phyloP scores from a whole-genome alignment of 1,140 invertebrate species.

The Brachionus paranguensis region DNA sequence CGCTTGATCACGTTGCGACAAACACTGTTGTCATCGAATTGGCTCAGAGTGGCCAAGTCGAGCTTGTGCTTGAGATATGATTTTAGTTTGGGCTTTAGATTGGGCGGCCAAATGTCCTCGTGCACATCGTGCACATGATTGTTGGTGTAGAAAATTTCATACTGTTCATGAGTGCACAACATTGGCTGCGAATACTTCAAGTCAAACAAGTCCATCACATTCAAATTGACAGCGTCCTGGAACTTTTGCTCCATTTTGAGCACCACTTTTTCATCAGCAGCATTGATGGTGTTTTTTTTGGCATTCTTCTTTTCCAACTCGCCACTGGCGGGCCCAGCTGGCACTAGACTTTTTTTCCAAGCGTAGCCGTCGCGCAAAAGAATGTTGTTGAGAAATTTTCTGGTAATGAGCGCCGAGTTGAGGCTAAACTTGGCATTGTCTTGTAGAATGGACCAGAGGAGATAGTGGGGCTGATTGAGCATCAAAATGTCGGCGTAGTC shows the following conservation, averaged over 20 bases:
- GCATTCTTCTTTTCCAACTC: not conserved
- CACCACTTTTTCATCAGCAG: not conserved
- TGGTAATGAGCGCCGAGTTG: not conserved
- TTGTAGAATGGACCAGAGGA: not conserved
- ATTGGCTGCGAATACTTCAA: slow-evolving; percentile 28
- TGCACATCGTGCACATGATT: not conserved
- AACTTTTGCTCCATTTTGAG: not conserved
- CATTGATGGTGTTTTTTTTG: not conserved
- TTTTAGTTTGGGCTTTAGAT: not conserved
- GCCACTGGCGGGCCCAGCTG: not conserved
- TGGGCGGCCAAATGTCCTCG: not conserved
- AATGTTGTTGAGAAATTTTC: slow-evolving; percentile 3
- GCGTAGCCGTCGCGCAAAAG: not conserved
- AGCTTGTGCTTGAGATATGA: not conserved
- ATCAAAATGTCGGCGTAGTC: slow-evolving; percentile 7
- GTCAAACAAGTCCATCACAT: not conserved
- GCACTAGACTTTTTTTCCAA: slow-evolving; percentile 1
- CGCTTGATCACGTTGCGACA: slow-evolving; percentile 16
- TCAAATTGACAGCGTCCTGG: not conserved
- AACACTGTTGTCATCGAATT: slow-evolving; percentile 20
- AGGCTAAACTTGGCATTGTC: not conserved
- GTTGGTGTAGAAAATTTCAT: slow-evolving; percentile 7
- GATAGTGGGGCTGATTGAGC: slow-evolving; percentile 18
- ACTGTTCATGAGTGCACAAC: not conserved
- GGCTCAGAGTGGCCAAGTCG: not conserved